These are phyloP conservation scores for Enteromius thamalakanensis DNA, from an alignment of 2,797 vertebrate genomes.

Conservation along the genomic window DNA sequence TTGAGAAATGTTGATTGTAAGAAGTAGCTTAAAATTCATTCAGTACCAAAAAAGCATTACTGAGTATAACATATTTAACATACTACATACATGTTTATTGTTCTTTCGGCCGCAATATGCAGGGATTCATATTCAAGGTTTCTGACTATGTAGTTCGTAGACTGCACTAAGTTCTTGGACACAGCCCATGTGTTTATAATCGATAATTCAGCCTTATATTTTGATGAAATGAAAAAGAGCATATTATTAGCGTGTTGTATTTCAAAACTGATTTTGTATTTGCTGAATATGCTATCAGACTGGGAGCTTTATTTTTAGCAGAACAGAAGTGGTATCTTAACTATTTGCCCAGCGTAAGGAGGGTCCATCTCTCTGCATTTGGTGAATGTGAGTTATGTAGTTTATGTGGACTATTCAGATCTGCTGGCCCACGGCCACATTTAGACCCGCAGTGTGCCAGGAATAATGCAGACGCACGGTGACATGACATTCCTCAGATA, in stretches of 20 bases:
- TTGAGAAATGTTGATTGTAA: neutral
- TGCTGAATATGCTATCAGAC: neutral
- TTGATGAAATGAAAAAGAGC: neutral
- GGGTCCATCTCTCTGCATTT: neutral
- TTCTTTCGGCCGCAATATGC: neutral
- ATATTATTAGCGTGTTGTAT: neutral
- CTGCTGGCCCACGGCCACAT: conserved; percentile 32
- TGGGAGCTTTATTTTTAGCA: neutral
- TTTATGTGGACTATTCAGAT: conserved; percentile 45
- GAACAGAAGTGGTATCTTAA: neutral
- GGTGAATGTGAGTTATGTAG: conserved; percentile 28
- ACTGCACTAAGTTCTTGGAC: neutral
- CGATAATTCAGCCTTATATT: neutral
- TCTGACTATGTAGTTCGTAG: neutral
- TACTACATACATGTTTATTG: too few species aligned
- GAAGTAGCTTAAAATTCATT: neutral
- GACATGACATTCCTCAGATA: neutral
- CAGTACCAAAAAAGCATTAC: neutral
- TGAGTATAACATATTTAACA: too few species aligned
- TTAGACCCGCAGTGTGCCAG: conserved; percentile 44
- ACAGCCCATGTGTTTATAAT: neutral
- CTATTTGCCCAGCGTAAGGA: neutral
- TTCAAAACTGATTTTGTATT: neutral
- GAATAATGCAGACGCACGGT: conserved; percentile 18
- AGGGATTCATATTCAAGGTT: neutral